A percentile compares a stretch with the other conserved stretches of the same genome.
Evolutionary conservation across 30 jellyfish, hydroid and myxozoan species (phyloP).

Genomic region (Nemopilema nomurai): DNA sequence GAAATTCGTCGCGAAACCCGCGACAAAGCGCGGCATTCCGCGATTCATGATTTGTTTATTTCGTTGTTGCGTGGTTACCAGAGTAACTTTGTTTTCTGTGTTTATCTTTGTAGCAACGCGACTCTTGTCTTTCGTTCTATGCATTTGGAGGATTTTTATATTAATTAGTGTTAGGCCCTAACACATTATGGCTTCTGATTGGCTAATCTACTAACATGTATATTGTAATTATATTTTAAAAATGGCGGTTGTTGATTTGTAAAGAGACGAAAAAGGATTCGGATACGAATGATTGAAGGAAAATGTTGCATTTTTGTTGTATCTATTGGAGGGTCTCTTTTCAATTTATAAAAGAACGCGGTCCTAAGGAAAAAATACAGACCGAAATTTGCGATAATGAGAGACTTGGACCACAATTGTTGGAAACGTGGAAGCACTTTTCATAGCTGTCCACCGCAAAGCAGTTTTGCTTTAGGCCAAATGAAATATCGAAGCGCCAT

Average conservation of each 20-base stretch:
- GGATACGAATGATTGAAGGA: neutral
- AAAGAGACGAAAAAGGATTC: no score
- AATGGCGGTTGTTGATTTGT: neutral
- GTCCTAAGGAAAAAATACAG: neutral
- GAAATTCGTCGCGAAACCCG: no score
- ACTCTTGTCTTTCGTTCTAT: neutral
- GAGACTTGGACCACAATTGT: no score
- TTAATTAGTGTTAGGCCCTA: neutral
- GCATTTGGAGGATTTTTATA: neutral
- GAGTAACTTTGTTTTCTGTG: neutral
- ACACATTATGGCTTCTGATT: neutral
- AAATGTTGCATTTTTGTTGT: neutral
- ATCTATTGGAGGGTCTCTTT: neutral
- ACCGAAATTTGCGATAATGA: neutral
- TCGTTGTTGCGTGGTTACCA: no score
- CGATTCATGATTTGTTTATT: no score
- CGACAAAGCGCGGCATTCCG: no score
- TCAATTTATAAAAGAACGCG: neutral
- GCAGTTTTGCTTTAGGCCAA: no score
- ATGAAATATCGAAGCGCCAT: no score
- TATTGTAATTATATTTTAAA: neutral
- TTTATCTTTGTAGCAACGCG: neutral
- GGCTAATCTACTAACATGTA: neutral
- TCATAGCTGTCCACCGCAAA: no score
- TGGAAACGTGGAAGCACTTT: no score